Evolutionary conservation across 2,888 invertebrate species (phyloP).

Genomic region (Diabrotica balteata): DNA sequence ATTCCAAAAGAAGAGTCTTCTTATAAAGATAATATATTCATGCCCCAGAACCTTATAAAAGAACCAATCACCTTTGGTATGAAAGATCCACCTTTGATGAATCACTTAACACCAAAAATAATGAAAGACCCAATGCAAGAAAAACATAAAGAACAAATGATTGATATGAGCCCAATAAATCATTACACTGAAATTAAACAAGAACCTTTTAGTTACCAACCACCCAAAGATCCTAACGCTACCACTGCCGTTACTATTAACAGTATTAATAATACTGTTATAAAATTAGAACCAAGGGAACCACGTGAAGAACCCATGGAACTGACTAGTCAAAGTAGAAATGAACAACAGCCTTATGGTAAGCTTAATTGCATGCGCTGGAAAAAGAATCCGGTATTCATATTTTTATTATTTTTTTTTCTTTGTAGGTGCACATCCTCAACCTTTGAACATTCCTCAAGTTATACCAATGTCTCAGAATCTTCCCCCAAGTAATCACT

Average conservation of each 20-base stretch:
- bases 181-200: conserved; percentile 50
- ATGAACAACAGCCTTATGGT: conserved; percentile 36
- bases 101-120: conserved; percentile 47
- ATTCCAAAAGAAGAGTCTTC: conserved; percentile 37
- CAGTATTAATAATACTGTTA: conserved; percentile 43
- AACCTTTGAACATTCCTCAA: conserved; percentile 57
- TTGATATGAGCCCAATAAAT: conserved; percentile 54
- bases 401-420: background rate
- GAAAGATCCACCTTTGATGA: conserved; percentile 49
- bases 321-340: conserved; percentile 52
- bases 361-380: background rate
- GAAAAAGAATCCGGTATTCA: background rate
- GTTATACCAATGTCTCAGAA: conserved; percentile 53
- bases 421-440: conserved; percentile 31
- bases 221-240: conserved; percentile 38
- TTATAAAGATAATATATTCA: conserved; percentile 43
- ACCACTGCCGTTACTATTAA: conserved; percentile 39
- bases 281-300: conserved; percentile 56
- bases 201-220: conserved; percentile 45
- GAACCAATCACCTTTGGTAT: conserved; percentile 51
- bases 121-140: conserved; percentile 48
- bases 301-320: conserved; percentile 57
- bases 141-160: conserved; percentile 50
- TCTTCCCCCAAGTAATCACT: conserved; percentile 41
- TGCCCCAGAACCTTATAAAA: conserved; percentile 50